These are phyloP conservation scores for Napeogenes inachia DNA, from an alignment of 2,888 invertebrate genomes.

Conservation along the genomic window DNA sequence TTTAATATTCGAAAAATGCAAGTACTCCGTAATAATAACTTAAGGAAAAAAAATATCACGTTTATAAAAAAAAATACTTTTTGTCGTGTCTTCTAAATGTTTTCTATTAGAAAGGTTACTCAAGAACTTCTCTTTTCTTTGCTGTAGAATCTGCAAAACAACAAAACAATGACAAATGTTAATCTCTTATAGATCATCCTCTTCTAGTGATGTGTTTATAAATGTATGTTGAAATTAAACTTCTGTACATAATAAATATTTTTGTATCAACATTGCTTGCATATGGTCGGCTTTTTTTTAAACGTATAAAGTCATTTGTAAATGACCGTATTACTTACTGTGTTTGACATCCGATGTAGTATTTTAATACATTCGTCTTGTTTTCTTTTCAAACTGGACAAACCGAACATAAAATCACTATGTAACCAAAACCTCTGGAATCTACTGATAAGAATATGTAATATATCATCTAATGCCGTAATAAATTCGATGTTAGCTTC, in stretches of 20 bases:
- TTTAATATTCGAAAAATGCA: too few relatives aligned
- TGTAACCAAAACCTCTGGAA: conserved; percentile 60
- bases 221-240: too few relatives aligned
- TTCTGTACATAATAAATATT: too few relatives aligned
- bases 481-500: conserved; percentile 53
- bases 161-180: too few relatives aligned
- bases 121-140: conserved; percentile 44
- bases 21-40: too few relatives aligned
- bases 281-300: too few relatives aligned
- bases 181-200: too few relatives aligned
- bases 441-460: conserved; percentile 52
- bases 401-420: conserved; percentile 45
- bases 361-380: conserved; percentile 53
- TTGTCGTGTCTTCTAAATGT: neutral
- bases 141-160: conserved; percentile 46
- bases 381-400: conserved; percentile 47
- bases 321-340: conserved; percentile 36
- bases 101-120: conserved; percentile 20
- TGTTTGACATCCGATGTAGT: conserved; percentile 54
- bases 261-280: neutral
- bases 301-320: neutral
- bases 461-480: conserved; percentile 50
- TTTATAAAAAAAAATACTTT: conserved; percentile 7
- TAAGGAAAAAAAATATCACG: too few relatives aligned
- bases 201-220: too few relatives aligned